Evolutionary conservation across 2,113 vertebrate genomes (phyloP), one percentile per base, ranked within the genome.

Genomic region (Progne subis): DNA sequence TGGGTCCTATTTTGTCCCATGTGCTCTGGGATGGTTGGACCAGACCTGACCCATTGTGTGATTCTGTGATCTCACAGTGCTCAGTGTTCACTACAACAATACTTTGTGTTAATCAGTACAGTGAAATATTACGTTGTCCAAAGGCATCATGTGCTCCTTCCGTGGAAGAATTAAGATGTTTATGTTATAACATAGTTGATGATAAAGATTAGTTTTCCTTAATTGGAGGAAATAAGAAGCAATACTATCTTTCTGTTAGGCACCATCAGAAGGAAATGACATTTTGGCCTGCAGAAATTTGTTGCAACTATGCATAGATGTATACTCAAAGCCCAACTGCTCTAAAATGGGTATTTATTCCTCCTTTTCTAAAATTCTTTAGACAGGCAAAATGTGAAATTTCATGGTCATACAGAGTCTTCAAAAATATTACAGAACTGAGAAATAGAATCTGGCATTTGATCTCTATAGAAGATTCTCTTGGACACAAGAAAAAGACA

Each of bases 1-100:
- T 59, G 28, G 28, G 0, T 14, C 2, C 3, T 67, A n/a, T 12
- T 5, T 18, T 60, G 16, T n/a, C 24, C 39, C 12, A 1, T 16
- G 50, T 25, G 11, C 1, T 32, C 31, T 37, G 2, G 25, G 25
- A 21, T 31, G 34, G 29, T 3, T 17, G 53, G 28, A 53, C 39
- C 18, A 82, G 32, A 20, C 7, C 4, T 25, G 9, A 29, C 12
- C 3, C 13, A n/a, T 3, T 39, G 28, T 46, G 46, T 29, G 28
- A 52, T 75, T 68, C 60, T 20, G 5, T 25, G 28, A 46, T 31
- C 11, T 57, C 49, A 52, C 12, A 65, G 20, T 10, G 5, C 19
- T 59, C 47, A 43, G 13, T 23, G 34, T 24, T 61, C 61, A 60
- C 17, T n/a, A 12, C 28, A 29, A 24, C 5, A 75, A 19, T 15